These are phyloP conservation scores for Deilephila elpenor DNA, from an alignment of 2,888 invertebrate species.

Conservation along the genomic window DNA sequence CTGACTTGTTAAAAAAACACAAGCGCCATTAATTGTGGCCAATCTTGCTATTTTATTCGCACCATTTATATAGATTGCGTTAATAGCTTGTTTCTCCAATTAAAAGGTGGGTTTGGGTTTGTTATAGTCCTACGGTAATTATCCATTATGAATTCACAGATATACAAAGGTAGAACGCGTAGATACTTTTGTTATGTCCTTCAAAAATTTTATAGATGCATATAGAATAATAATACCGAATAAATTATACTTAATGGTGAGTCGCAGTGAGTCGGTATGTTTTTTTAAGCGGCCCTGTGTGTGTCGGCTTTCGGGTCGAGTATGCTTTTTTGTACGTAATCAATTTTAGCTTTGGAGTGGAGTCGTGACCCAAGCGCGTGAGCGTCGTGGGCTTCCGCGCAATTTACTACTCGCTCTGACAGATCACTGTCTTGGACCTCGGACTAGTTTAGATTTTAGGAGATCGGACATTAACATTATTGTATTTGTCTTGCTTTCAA, in stretches of 20 bases:
- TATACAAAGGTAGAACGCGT: conserved; percentile 50
- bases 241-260: conserved; percentile 74
- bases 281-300: conserved; percentile 61
- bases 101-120: conserved; percentile 42
- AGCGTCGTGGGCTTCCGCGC: conserved; percentile 68
- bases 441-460: background rate
- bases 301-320: conserved; percentile 43
- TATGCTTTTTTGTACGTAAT: conserved; percentile 70
- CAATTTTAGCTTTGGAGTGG: conserved; percentile 78
- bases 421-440: conserved; percentile 27
- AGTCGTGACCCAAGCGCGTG: conserved; percentile 74
- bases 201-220: conserved; percentile 59
- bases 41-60: conserved; percentile 19
- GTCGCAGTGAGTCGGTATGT: too few species aligned
- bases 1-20: background rate
- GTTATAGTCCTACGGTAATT: conserved; percentile 54
- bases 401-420: conserved; percentile 50
- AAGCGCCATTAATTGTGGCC: background rate
- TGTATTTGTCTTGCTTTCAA: too few species aligned
- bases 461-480: background rate
- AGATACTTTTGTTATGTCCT: conserved; percentile 49
- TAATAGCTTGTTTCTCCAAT: conserved; percentile 37
- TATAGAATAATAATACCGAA: conserved; percentile 70
- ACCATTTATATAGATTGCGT: conserved; percentile 19
- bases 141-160: conserved; percentile 46